Conservation (phyloP, 2,797 vertebrate species). For the Onychomys leucogaster region DNA sequence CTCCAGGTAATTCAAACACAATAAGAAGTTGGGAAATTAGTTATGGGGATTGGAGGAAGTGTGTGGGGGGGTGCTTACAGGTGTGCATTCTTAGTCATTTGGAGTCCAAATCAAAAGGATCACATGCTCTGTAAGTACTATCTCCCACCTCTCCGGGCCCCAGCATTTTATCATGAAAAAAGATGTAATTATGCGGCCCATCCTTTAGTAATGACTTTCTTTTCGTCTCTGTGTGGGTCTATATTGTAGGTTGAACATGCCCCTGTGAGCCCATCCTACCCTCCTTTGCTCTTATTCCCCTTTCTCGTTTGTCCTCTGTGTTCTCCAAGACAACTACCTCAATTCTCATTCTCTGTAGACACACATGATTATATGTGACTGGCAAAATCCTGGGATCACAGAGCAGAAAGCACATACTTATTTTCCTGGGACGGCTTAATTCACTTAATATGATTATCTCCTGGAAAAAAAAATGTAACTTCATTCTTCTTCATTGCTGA, state of each 20-base stretch:
- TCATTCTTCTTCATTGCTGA: not conserved
- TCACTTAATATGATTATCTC: not conserved
- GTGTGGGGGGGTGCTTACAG: slow-evolving; percentile 73
- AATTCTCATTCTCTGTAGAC: not conserved
- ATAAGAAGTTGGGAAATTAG: slow-evolving; percentile 89
- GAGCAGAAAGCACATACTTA: not conserved
- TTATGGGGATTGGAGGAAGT: slow-evolving; percentile 81
- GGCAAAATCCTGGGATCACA: not conserved
- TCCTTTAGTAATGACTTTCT: not conserved
- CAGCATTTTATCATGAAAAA: not conserved
- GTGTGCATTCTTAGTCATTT: slow-evolving; percentile 75
- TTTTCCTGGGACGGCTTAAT: not conserved
- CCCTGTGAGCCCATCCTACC: no score
- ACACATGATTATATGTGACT: not conserved
- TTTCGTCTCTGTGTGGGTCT: not conserved
- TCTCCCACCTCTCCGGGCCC: slow-evolving; percentile 7
- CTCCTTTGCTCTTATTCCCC: not conserved
- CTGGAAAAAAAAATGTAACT: not conserved
- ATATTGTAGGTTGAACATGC: fast-evolving
- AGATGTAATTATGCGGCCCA: not conserved
- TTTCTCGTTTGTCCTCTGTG: not conserved
- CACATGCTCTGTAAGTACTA: slow-evolving; percentile 6
- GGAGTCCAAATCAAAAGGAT: slow-evolving; percentile 49
- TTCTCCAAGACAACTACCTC: not conserved
- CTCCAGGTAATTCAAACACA: slow-evolving; percentile 88